Conservation (phyloP, 2,888 invertebrate genomes). For the Hirtodrosophila trivittata region DNA sequence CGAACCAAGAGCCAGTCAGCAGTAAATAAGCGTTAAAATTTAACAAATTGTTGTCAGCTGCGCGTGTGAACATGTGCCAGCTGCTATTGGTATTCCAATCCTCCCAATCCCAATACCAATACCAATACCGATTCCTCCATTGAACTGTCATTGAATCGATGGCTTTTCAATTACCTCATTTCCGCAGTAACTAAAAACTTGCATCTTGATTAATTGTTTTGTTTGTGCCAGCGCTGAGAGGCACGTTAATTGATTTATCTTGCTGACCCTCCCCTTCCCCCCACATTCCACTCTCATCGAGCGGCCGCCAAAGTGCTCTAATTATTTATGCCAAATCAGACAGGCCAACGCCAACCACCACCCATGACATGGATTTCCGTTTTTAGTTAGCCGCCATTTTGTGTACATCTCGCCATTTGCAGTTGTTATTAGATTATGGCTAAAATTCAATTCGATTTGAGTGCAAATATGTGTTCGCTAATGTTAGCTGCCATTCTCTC, state of each 20-base stretch:
- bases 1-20: conserved; percentile 42
- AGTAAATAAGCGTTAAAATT: conserved; percentile 77
- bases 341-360: not conserved
- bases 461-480: conserved; percentile 75
- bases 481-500: conserved; percentile 27
- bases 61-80: conserved; percentile 62
- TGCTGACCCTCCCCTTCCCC: conserved; percentile 27
- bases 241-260: conserved; percentile 74
- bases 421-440: conserved; percentile 69
- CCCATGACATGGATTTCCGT: conserved; percentile 41
- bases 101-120: too few species aligned
- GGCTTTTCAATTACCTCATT: conserved; percentile 72
- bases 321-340: conserved; percentile 52
- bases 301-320: conserved; percentile 34
- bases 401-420: conserved; percentile 26
- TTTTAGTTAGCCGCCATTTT: conserved; percentile 24
- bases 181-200: conserved; percentile 60
- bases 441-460: conserved; percentile 72
- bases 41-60: conserved; percentile 74
- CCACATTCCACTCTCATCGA: not conserved
- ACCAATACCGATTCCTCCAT: too few species aligned
- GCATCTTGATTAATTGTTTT: conserved; percentile 75
- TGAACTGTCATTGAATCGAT: conserved; percentile 54
- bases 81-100: conserved; percentile 7
- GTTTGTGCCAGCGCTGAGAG: conserved; percentile 45